A percentile compares a stretch with the other conserved stretches of the same genome.
These are phyloP conservation scores for Rhopilema esculentum DNA, from an alignment of 30 jellyfish, hydroid and myxozoan genomes.

Conservation along the genomic window DNA sequence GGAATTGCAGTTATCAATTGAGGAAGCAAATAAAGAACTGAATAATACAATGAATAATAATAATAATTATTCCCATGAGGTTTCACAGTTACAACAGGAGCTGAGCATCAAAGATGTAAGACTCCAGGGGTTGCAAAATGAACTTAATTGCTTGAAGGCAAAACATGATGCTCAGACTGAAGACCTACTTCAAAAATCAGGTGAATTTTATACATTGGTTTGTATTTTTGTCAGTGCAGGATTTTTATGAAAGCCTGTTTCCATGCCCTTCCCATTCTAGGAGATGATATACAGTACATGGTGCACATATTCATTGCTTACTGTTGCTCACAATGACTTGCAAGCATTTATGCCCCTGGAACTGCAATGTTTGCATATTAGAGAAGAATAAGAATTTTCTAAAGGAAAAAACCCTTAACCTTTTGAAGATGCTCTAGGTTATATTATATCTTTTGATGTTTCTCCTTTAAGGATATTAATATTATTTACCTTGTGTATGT, in stretches of 20 bases:
- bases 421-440: no score
- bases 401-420: no score
- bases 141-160: conserved; percentile 20
- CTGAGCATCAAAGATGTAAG: conserved; percentile 49
- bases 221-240: not conserved
- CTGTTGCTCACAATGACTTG: no score
- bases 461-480: no score
- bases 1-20: conserved; percentile 12
- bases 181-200: conserved; percentile 58
- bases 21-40: conserved; percentile 36
- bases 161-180: conserved; percentile 33
- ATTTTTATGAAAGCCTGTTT: not conserved
- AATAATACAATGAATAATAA: conserved; percentile 46
- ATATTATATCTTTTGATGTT: no score
- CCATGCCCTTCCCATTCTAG: no score
- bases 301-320: no score
- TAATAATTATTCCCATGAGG: conserved; percentile 50
- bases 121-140: conserved; percentile 51
- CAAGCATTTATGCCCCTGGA: no score
- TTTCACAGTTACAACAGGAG: conserved; percentile 54
- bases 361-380: no score
- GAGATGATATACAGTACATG: no score
- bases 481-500: no score
- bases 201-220: not conserved
- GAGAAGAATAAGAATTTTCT: no score